Evolutionary conservation across 2,888 invertebrate species (phyloP).

Genomic region (Nysson spinosus): DNA sequence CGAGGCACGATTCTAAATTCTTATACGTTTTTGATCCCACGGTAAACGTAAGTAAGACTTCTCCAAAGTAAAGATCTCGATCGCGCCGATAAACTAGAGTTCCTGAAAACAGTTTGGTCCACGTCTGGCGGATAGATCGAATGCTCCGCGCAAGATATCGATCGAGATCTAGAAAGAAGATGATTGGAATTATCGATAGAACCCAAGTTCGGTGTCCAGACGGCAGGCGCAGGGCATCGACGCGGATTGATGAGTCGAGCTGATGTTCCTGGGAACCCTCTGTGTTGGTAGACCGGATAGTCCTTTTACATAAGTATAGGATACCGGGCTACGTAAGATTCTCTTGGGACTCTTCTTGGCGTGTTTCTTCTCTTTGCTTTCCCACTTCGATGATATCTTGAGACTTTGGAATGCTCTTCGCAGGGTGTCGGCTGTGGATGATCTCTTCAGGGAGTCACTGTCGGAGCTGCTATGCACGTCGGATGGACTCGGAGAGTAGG

Average conservation of each 20-base stretch:
- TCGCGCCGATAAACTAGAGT: too few relatives aligned
- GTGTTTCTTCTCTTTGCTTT: constrained; percentile 79
- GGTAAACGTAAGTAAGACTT: background rate
- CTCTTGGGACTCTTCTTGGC: constrained; percentile 81
- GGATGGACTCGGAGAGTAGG: constrained; percentile 69
- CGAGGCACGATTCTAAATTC: background rate
- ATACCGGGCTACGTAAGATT: constrained; percentile 87
- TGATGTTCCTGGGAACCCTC: constrained; percentile 84
- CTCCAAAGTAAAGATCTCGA: too few relatives aligned
- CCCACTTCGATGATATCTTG: constrained; percentile 79
- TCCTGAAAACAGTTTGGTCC: too few relatives aligned
- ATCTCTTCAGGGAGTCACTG: constrained; percentile 78
- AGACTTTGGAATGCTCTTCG: constrained; percentile 86
- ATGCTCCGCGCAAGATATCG: background rate
- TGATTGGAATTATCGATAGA: constrained; percentile 59
- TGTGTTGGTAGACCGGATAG: constrained; percentile 90
- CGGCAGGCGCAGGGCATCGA: constrained; percentile 58
- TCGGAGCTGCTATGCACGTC: constrained; percentile 79
- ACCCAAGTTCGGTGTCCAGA: constrained; percentile 60
- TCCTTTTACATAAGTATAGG: constrained; percentile 89
- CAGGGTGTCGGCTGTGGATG: constrained; percentile 82
- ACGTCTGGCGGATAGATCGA: too few relatives aligned
- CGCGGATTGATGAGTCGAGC: constrained; percentile 59
- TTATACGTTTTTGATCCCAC: constrained; percentile 17
- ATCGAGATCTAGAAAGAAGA: background rate